phyloP scores from a whole-genome alignment of 2,113 vertebrate species.

The Podarcis muralis region DNA sequence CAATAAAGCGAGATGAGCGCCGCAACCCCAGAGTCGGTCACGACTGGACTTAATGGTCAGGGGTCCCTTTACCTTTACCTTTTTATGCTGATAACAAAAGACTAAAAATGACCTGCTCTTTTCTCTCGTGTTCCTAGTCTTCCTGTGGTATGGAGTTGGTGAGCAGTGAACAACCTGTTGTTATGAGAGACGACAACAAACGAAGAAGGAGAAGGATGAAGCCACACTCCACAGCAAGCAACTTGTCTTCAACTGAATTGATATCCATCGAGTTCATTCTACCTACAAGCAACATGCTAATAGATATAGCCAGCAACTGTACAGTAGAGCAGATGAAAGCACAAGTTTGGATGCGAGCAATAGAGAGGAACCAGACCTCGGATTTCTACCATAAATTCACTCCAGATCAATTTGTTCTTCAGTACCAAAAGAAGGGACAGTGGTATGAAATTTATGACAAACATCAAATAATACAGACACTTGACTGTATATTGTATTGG shows the following conservation, averaged over 20 bases:
- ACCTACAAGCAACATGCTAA: slow-evolving; percentile 81
- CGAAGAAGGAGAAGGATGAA: slow-evolving; percentile 92
- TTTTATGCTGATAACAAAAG: not conserved
- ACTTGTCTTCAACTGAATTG: slow-evolving; percentile 83
- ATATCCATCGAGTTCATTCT: slow-evolving; percentile 90
- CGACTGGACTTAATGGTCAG: too few species aligned
- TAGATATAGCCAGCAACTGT: slow-evolving; percentile 91
- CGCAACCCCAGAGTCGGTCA: too few species aligned
- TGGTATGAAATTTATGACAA: slow-evolving; percentile 98
- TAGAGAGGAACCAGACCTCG: slow-evolving; percentile 81
- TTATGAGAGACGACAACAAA: slow-evolving; percentile 83
- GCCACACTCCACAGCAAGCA: slow-evolving; percentile 75
- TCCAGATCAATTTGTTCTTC: slow-evolving; percentile 91
- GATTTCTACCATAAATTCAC: slow-evolving; percentile 90
- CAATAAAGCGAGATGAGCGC: too few species aligned
- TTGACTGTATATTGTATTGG: slow-evolving; percentile 97
- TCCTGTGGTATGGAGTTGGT: slow-evolving; percentile 85
- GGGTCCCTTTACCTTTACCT: too few species aligned
- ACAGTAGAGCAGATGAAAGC: slow-evolving; percentile 95
- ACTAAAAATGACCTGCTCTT: slow-evolving; percentile 33
- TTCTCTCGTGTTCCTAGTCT: slow-evolving; percentile 62
- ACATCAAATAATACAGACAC: slow-evolving; percentile 94
- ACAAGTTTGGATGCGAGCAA: slow-evolving; percentile 91
- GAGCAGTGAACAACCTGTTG: slow-evolving; percentile 80
- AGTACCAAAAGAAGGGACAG: slow-evolving; percentile 96